A percentile compares a stretch with the other conserved stretches of the same genome.
phyloP scores from a whole-genome alignment of 2,797 vertebrate genomes.

The Orientallactaga sibirica region DNA sequence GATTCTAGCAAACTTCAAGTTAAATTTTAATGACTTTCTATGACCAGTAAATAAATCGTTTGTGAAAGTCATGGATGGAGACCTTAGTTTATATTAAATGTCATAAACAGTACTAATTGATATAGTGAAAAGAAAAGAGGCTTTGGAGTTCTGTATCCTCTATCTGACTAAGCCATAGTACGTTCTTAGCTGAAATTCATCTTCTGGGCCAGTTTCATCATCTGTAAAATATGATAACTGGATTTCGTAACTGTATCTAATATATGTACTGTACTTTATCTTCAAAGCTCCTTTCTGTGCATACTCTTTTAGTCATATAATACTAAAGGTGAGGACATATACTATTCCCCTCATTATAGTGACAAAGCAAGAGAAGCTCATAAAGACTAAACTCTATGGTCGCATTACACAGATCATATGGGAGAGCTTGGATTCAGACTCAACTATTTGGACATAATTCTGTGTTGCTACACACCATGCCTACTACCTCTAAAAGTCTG shows the following conservation, averaged over 20 bases:
- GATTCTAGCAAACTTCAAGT: slow-evolving; percentile 72
- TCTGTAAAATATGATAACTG: slow-evolving; percentile 6
- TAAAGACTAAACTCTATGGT: neutral
- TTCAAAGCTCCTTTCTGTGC: slow-evolving; percentile 37
- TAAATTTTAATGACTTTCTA: slow-evolving; percentile 80
- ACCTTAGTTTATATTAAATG: slow-evolving; percentile 63
- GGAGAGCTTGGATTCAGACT: neutral
- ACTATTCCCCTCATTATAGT: neutral
- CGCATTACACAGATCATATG: neutral
- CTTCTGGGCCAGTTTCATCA: neutral
- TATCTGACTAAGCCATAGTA: neutral
- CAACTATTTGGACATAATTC: neutral
- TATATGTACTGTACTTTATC: neutral
- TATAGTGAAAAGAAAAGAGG: neutral
- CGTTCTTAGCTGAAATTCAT: neutral
- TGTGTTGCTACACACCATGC: neutral
- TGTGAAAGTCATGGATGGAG: slow-evolving; percentile 64
- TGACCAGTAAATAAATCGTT: slow-evolving; percentile 61
- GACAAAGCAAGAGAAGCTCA: neutral
- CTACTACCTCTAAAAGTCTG: slow-evolving; percentile 32
- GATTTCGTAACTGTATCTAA: neutral
- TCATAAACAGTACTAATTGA: slow-evolving; percentile 50
- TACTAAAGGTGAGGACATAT: slow-evolving; percentile 26
- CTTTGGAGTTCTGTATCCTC: neutral
- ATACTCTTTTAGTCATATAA: neutral